These are phyloP conservation scores for Ormia ochracea DNA, from an alignment of 2,888 invertebrate genomes.

Conservation along the genomic window DNA sequence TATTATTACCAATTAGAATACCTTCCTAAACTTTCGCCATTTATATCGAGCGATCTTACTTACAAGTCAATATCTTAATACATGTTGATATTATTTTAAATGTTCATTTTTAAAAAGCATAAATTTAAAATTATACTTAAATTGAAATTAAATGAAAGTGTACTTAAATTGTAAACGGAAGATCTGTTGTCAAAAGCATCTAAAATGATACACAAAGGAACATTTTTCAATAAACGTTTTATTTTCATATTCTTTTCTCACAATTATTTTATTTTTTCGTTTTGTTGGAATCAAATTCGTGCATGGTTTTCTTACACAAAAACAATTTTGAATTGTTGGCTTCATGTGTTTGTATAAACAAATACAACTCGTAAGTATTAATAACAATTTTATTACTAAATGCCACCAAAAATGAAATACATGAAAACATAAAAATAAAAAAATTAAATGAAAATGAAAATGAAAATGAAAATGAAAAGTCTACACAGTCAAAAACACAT, in stretches of 20 bases:
- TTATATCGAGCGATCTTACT: too few relatives aligned
- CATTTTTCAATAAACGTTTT: constrained; percentile 29
- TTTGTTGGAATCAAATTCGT: background rate
- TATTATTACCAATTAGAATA: background rate
- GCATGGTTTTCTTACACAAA: background rate
- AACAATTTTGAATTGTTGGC: background rate
- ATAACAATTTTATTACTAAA: constrained; percentile 45
- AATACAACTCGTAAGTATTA: constrained; percentile 23
- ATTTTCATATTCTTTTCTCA: background rate
- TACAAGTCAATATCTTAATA: too few relatives aligned
- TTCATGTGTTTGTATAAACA: background rate
- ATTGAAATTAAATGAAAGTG: background rate
- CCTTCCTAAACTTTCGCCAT: too few relatives aligned
- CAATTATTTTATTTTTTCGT: too few relatives aligned
- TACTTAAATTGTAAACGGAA: constrained; percentile 13
- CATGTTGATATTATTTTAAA: background rate
- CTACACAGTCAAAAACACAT: constrained; percentile 1
- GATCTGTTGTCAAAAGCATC: background rate
- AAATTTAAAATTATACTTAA: background rate
- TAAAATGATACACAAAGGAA: constrained; percentile 23
- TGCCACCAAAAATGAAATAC: constrained; percentile 17
- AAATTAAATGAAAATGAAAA: background rate
- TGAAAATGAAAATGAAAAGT: background rate
- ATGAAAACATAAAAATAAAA: background rate
- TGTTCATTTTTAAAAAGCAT: background rate